Percentiles rank a stretch among this genome's conserved stretches.
These are phyloP conservation scores for Rhadina sibilatrix DNA, from an alignment of 2,113 vertebrate species.

Conservation along the genomic window DNA sequence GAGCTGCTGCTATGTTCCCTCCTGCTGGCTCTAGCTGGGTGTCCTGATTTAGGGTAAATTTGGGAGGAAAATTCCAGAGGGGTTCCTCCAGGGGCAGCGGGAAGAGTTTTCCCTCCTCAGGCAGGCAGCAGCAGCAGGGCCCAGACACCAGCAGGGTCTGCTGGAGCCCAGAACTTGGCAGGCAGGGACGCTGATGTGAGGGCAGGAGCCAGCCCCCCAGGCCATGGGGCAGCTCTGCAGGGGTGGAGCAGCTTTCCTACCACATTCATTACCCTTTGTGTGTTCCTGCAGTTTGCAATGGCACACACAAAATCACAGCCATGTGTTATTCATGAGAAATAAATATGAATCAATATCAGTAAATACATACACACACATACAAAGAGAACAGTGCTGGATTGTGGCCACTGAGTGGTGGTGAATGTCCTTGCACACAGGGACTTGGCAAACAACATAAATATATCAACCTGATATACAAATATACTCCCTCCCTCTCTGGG, in stretches of 20 bases:
- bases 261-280: too few species aligned
- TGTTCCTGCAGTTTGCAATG: not conserved
- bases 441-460: not conserved
- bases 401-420: not conserved
- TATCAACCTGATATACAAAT: not conserved
- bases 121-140: not conserved
- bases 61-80: not conserved
- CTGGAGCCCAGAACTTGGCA: accelerated
- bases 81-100: not conserved
- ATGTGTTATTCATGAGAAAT: not conserved
- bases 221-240: too few species aligned
- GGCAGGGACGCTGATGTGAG: accelerated
- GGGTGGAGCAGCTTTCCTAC: not conserved
- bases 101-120: not conserved
- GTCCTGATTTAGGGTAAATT: not conserved
- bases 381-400: not conserved
- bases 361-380: not conserved
- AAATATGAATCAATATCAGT: conserved; percentile 5
- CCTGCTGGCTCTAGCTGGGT: not conserved
- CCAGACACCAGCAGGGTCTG: not conserved
- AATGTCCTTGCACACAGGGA: not conserved
- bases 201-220: not conserved
- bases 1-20: not conserved
- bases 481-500: not conserved
- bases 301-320: not conserved